Evolutionary conservation across 2,797 vertebrate genomes (phyloP).

Genomic region (Balearica regulorum): DNA sequence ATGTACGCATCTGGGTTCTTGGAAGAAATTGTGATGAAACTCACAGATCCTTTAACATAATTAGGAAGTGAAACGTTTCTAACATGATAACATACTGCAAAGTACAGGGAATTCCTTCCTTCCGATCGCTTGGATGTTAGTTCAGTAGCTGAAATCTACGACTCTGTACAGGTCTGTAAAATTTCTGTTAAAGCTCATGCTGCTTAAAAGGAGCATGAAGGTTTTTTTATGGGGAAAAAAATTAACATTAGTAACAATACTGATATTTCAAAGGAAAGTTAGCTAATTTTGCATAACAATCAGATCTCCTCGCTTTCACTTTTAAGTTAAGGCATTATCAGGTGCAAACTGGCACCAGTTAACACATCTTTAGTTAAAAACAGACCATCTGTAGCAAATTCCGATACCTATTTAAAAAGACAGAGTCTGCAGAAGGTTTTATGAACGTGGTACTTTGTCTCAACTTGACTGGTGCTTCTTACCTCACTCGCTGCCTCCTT

Average conservation of each 20-base stretch:
- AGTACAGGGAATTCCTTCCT: conserved; percentile 27
- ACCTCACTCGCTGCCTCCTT: conserved; percentile 69
- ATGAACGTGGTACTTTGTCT: conserved; percentile 63
- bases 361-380: conserved; percentile 45
- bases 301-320: conserved; percentile 59
- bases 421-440: conserved; percentile 61
- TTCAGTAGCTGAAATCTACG: conserved; percentile 49
- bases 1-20: neutral
- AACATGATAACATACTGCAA: conserved; percentile 30
- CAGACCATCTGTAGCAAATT: conserved; percentile 61
- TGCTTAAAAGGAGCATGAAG: conserved; percentile 3
- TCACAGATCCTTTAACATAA: conserved; percentile 19
- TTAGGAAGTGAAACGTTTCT: conserved; percentile 10
- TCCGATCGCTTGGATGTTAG: neutral
- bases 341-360: conserved; percentile 63
- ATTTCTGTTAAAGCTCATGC: neutral
- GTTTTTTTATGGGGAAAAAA: conserved; percentile 26
- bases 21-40: conserved; percentile 39
- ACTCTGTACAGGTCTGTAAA: conserved; percentile 54
- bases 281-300: conserved; percentile 64
- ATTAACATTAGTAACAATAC: conserved; percentile 53
- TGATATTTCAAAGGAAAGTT: conserved; percentile 50
- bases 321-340: conserved; percentile 69
- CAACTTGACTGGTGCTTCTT: conserved; percentile 78
- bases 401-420: conserved; percentile 42